Evolutionary conservation across 2,113 vertebrate species (phyloP).

Genomic region (Mugil cephalus): DNA sequence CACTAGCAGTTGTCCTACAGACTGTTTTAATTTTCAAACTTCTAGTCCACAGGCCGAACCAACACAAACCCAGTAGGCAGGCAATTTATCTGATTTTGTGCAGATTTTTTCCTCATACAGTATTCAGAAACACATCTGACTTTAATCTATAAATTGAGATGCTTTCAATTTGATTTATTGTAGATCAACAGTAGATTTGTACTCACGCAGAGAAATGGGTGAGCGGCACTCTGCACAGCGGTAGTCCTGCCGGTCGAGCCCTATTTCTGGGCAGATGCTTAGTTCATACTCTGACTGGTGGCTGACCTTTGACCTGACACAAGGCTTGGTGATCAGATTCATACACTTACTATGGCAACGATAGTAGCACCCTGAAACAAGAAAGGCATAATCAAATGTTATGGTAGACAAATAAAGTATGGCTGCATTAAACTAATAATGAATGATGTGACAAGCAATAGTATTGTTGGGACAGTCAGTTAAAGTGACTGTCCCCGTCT

Average conservation of each 20-base stretch:
- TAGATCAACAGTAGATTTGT: neutral
- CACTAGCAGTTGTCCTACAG: too few species aligned
- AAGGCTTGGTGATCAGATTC: constrained; percentile 93
- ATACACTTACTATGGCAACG: constrained; percentile 98
- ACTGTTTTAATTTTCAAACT: too few species aligned
- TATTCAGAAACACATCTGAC: too few species aligned
- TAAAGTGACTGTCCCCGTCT: too few species aligned
- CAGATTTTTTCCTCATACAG: too few species aligned
- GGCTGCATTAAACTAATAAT: too few species aligned
- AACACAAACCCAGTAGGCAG: too few species aligned
- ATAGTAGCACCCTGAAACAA: constrained; percentile 92
- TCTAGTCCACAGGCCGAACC: too few species aligned
- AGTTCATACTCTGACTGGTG: constrained; percentile 97
- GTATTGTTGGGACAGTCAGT: neutral
- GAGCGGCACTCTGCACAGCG: constrained; percentile 94
- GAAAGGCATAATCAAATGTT: constrained; percentile 23
- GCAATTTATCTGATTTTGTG: too few species aligned
- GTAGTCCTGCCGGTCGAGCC: constrained; percentile 96
- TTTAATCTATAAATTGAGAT: too few species aligned
- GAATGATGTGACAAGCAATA: neutral
- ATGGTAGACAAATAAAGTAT: neutral
- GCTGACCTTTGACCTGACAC: constrained; percentile 96
- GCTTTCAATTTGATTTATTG: too few species aligned
- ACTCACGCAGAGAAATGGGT: constrained; percentile 94
- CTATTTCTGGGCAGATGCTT: constrained; percentile 94